Evolutionary conservation across 2,113 vertebrate genomes (phyloP), one percentile per base, ranked within the genome.

Genomic region (Hemicordylus capensis): DNA sequence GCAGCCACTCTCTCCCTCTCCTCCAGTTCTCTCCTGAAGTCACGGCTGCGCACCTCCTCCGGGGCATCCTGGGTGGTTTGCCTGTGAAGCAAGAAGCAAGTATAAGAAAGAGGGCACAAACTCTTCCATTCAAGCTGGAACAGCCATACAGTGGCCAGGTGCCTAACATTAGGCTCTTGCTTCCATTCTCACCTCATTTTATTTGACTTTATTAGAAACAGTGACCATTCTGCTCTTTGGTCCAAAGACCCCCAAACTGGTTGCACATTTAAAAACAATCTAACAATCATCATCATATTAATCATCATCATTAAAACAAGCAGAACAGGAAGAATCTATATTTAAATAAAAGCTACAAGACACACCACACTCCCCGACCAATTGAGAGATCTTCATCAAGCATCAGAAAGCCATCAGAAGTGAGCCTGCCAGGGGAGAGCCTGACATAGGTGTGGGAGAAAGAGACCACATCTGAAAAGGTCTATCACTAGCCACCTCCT

Each of bases 1-100:
- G 94, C 98, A 48, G 92, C 97, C 1, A 97, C 98, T 37, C 98
- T 90, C 76, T 99, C 98, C 86, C 98, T 97, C 93, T 99, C 98
- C 93, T 99, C 98, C 90, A 99, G 94, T 94, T 99, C 98, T 90
- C 99, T 96, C 73, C 99, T 97, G 94, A 99, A 99, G 88, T 99
- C 98, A 74, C 98, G 98, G 94, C 97, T 98, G 76, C 98, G 98
- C 83, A 99, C 96, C 93, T 99, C 98, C 89, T 99, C 99, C 0
- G 98, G 98, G 88, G 96, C 97, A 98, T 99, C 99, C 96, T 99
- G 98, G 88, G 98, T 99, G 42, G 98, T 94, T 81, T 99, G 99
- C 78, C 99, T 99, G n/a, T n/a, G 78, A 70, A 84, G 74, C 1
- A 63, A 56, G 1, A 48, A 0, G 17, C 20, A 74, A 31, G 48